Percentiles rank a stretch among this genome's conserved stretches.
Conservation (phyloP, 2,113 vertebrate genomes). For the Cavia aperea region DNA sequence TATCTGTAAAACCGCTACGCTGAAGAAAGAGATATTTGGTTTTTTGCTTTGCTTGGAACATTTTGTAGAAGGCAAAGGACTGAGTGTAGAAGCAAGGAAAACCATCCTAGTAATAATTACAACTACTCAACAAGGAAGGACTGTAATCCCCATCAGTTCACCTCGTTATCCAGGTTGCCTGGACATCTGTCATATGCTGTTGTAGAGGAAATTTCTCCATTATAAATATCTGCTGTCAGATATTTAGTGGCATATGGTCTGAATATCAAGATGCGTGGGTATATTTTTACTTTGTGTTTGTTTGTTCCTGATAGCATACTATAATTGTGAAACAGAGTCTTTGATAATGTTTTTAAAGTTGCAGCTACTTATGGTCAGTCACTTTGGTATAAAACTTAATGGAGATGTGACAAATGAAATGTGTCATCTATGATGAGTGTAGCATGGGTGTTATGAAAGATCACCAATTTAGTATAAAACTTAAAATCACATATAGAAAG, state of each 20-base stretch:
- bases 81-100: neutral
- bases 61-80: neutral
- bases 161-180: neutral
- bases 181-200: neutral
- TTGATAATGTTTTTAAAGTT: conserved; percentile 1
- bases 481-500: neutral
- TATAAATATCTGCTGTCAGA: neutral
- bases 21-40: neutral
- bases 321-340: neutral
- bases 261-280: neutral
- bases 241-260: neutral
- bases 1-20: conserved; percentile 18
- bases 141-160: neutral
- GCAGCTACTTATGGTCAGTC: neutral
- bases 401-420: conserved; percentile 18
- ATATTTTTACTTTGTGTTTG: conserved; percentile 4
- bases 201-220: neutral
- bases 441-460: neutral
- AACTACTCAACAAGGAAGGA: neutral
- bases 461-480: neutral
- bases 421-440: neutral
- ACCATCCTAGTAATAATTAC: neutral
- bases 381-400: neutral
- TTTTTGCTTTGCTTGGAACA: neutral
- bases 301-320: neutral